Percentiles rank a stretch among this genome's conserved stretches.
These are phyloP conservation scores for Leucophenga maculata DNA, from an alignment of 2,888 invertebrate species.

Conservation along the genomic window DNA sequence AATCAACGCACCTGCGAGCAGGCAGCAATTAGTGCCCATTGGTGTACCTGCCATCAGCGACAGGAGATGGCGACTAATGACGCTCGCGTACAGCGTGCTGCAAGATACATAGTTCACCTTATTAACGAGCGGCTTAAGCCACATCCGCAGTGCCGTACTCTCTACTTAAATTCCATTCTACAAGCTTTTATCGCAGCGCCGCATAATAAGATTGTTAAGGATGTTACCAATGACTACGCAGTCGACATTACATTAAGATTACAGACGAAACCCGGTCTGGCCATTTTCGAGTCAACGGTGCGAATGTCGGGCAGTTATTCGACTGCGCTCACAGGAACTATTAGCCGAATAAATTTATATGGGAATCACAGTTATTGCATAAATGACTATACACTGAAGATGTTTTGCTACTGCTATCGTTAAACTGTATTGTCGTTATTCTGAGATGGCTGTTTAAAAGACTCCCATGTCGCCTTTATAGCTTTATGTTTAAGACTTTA, in stretches of 20 bases:
- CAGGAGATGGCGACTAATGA: constrained; percentile 75
- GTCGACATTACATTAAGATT: constrained; percentile 72
- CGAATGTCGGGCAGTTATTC: constrained; percentile 70
- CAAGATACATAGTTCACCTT: constrained; percentile 76
- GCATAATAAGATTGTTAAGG: constrained; percentile 67
- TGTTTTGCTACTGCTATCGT: constrained; percentile 82
- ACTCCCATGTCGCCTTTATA: constrained; percentile 48
- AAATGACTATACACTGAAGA: constrained; percentile 81
- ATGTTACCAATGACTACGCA: constrained; percentile 64
- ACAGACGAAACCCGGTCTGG: constrained; percentile 74
- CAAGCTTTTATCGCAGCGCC: constrained; percentile 78
- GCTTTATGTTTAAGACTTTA: constrained; percentile 33
- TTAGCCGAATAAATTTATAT: constrained; percentile 85
- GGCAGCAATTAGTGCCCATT: constrained; percentile 86
- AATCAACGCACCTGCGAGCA: constrained; percentile 81
- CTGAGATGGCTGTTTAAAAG: constrained; percentile 20
- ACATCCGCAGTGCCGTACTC: constrained; percentile 78
- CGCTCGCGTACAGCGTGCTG: constrained; percentile 75
- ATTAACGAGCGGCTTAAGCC: constrained; percentile 78
- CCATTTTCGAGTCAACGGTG: constrained; percentile 84
- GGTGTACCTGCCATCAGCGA: constrained; percentile 89
- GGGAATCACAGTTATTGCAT: constrained; percentile 86
- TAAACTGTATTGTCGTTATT: constrained; percentile 41
- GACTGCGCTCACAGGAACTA: constrained; percentile 75
- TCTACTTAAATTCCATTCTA: constrained; percentile 77